These are phyloP conservation scores for Gerris lacustris DNA, from an alignment of 2,888 invertebrate species.

Conservation along the genomic window DNA sequence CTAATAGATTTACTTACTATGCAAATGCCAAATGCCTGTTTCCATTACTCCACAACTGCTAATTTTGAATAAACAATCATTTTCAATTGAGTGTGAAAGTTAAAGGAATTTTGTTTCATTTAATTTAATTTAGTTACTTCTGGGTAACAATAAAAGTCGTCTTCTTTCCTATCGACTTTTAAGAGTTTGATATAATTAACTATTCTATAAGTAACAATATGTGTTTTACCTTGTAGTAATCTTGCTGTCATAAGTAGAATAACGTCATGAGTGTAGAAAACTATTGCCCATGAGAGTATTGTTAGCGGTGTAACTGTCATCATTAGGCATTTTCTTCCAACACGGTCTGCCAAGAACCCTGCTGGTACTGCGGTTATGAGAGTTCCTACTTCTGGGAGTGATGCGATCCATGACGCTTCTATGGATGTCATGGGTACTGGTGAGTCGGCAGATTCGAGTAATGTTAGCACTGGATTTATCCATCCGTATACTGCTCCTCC, in stretches of 20 bases:
- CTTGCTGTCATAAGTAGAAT: background rate
- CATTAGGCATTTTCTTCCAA: background rate
- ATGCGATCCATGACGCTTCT: slow-evolving; percentile 30
- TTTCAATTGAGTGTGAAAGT: too few relatives aligned
- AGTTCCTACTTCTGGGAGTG: slow-evolving; percentile 29
- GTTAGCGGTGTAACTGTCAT: background rate
- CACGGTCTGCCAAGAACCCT: slow-evolving; percentile 26
- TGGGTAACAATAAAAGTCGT: too few relatives aligned
- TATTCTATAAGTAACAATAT: too few relatives aligned
- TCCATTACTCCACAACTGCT: too few relatives aligned
- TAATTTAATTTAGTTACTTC: too few relatives aligned
- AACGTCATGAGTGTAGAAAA: background rate
- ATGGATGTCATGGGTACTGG: slow-evolving; percentile 25
- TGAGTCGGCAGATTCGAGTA: slow-evolving; percentile 19
- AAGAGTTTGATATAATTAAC: too few relatives aligned
- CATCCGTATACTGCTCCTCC: slow-evolving; percentile 25
- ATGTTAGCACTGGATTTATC: slow-evolving; percentile 27
- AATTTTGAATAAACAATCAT: too few relatives aligned
- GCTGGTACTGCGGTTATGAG: slow-evolving; percentile 26
- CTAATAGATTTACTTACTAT: too few relatives aligned
- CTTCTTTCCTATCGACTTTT: too few relatives aligned
- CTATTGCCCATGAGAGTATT: background rate
- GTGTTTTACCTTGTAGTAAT: background rate
- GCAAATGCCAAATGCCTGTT: too few relatives aligned
- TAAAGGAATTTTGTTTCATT: too few relatives aligned